Base-by-base conservation (phyloP, 2,113 vertebrate genomes). In the Malurus melanocephalus region DNA sequence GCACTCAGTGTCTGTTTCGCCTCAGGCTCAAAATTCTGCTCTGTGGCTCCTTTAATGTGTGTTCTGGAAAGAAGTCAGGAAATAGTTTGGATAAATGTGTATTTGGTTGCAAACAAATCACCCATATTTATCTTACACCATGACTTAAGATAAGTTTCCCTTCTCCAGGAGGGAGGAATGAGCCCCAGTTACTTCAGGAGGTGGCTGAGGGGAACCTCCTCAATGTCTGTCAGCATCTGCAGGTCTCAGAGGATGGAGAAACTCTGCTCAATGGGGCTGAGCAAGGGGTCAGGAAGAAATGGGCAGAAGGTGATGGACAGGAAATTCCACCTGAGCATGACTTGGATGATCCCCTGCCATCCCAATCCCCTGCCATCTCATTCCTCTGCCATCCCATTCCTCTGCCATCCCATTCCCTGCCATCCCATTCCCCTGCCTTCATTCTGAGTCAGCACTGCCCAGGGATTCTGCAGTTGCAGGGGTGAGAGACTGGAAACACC, bases 1-100 rank as follows among this genome's bases (percentile, higher is more conserved):
- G 30, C 40, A 71, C 35, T 32, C 52, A 42, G 57, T 45, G 32
- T 59, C 69, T 88, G 40, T 60, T 86, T 86, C 57, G 62, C 86
- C 69, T 86, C 65, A 13, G 77, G 68, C 86, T 86, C 49, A 56
- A 38, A 77, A 78, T 80, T 89, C 21, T 90, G 17, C 2, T 80
- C 57, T 78, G 19, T 71, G 21, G 24, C 49, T 90, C 60, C 64
- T 62, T 28, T 83, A 71, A 57, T 83, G 18, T 16, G 23, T 67
- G 10, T 56, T 86, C 68, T 89, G 52, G 85, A 77, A 87, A 81
- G 57, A 64, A 90, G 62, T 43, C 53, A 64, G 81, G 62, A 67
- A 78, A 45, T 48, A 14, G 51, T 66, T 93, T 46, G 59, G 32
- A 35, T 32, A 49, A 8, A 7, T 30, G 15, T 69, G 5, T 48